Conservation (phyloP, 2,888 invertebrate genomes). For the Dasypogon diadema region DNA sequence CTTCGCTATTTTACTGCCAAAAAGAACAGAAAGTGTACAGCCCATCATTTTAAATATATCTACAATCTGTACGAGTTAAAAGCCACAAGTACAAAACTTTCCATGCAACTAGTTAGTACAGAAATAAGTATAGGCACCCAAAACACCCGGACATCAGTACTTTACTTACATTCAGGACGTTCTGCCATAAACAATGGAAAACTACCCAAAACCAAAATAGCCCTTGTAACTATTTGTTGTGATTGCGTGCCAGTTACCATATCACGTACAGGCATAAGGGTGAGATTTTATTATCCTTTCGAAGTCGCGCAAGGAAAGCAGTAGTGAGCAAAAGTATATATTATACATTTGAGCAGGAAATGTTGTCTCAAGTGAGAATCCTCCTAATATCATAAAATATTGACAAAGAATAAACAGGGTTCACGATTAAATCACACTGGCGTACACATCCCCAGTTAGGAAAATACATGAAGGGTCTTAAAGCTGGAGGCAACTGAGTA, state of each 20-base stretch:
- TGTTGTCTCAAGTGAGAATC: slow-evolving; percentile 37
- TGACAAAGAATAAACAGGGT: slow-evolving; percentile 19
- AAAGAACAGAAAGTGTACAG: no score
- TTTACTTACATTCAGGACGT: no score
- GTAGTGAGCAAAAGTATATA: not conserved
- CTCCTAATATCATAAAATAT: slow-evolving; percentile 18
- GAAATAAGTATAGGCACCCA: no score
- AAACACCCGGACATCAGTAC: no score
- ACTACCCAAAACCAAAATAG: slow-evolving; percentile 22
- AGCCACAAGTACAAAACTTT: no score
- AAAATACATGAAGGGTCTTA: no score
- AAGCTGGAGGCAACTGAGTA: not conserved
- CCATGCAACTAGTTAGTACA: no score
- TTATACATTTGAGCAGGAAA: slow-evolving; percentile 29
- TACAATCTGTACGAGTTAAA: no score
- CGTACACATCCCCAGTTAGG: no score
- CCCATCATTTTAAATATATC: no score
- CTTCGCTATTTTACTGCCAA: no score
- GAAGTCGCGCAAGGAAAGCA: not conserved
- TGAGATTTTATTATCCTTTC: slow-evolving; percentile 33
- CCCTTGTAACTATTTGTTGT: slow-evolving; percentile 30
- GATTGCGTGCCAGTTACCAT: slow-evolving; percentile 40
- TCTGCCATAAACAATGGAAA: not conserved
- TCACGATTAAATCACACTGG: no score
- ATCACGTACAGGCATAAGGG: slow-evolving; percentile 20